Percentiles rank a stretch among this genome's conserved stretches.
Evolutionary conservation across 2,113 vertebrate species (phyloP).

Genomic region (Sciurus niger): DNA sequence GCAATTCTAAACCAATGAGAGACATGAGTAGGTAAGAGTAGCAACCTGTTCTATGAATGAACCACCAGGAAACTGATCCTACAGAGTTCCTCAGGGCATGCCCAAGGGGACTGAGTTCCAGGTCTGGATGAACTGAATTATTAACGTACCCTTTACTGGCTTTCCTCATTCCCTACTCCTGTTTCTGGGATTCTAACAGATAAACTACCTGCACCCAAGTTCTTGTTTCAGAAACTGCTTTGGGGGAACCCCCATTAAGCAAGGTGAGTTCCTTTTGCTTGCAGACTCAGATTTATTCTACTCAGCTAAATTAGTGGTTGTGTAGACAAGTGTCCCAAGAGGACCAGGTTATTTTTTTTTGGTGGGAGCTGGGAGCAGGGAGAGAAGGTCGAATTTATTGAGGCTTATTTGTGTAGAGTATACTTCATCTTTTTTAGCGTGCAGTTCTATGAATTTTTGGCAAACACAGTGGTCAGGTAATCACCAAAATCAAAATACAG

Average conservation of each 20-base stretch:
- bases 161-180: neutral
- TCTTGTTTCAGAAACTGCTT: neutral
- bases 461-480: neutral
- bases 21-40: neutral
- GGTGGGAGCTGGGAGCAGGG: no score
- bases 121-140: neutral
- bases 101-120: neutral
- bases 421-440: neutral
- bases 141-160: neutral
- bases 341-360: no score
- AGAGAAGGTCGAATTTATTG: neutral
- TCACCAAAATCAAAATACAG: neutral
- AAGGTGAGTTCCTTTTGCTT: neutral
- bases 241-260: neutral
- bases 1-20: neutral
- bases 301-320: neutral
- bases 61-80: neutral
- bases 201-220: neutral
- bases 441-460: neutral
- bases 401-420: neutral
- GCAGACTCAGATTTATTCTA: neutral
- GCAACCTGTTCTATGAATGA: neutral
- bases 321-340: neutral
- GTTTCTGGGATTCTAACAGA: neutral
- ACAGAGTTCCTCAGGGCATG: neutral